Evolutionary conservation across 2,113 vertebrate species (phyloP).

Genomic region (Otis tarda): DNA sequence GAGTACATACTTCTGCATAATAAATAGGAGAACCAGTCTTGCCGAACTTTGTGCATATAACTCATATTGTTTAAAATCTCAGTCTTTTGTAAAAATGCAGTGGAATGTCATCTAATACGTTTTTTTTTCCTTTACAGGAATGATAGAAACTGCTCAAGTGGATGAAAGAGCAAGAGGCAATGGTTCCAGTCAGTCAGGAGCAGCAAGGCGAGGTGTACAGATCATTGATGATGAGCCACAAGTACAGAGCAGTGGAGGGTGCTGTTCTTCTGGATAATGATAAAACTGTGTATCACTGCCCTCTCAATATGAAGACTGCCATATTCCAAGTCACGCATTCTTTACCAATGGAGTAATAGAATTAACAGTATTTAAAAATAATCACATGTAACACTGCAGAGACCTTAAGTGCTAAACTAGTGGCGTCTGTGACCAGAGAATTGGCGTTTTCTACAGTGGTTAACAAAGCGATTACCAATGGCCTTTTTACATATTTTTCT

Average conservation of each 20-base stretch:
- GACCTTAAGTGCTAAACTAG: slow-evolving; percentile 87
- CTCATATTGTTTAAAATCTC: not conserved
- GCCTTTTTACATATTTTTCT: slow-evolving; percentile 85
- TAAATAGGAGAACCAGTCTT: not conserved
- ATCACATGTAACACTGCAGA: slow-evolving; percentile 82
- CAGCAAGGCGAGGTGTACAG: slow-evolving; percentile 89
- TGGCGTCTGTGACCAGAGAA: slow-evolving; percentile 82
- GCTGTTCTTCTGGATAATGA: slow-evolving; percentile 92
- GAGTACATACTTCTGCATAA: not conserved
- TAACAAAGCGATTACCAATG: slow-evolving; percentile 86
- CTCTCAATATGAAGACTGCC: slow-evolving; percentile 82
- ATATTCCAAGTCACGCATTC: slow-evolving; percentile 80
- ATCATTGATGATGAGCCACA: slow-evolving; percentile 96
- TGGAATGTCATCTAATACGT: not conserved
- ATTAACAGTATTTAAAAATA: slow-evolving; percentile 85
- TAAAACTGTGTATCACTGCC: slow-evolving; percentile 79
- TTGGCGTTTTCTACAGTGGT: slow-evolving; percentile 85
- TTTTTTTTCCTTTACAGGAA: slow-evolving; percentile 77
- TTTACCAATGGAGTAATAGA: slow-evolving; percentile 81
- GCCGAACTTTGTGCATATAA: not conserved
- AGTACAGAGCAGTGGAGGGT: slow-evolving; percentile 85
- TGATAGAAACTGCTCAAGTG: slow-evolving; percentile 96
- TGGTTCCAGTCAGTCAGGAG: slow-evolving; percentile 84
- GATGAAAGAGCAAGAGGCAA: slow-evolving; percentile 92
- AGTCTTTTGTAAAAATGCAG: not conserved